Percentiles rank a stretch among this genome's conserved stretches.
Evolutionary conservation across 2,113 vertebrate species (phyloP).

Genomic region (Hirundichthys speculiger): DNA sequence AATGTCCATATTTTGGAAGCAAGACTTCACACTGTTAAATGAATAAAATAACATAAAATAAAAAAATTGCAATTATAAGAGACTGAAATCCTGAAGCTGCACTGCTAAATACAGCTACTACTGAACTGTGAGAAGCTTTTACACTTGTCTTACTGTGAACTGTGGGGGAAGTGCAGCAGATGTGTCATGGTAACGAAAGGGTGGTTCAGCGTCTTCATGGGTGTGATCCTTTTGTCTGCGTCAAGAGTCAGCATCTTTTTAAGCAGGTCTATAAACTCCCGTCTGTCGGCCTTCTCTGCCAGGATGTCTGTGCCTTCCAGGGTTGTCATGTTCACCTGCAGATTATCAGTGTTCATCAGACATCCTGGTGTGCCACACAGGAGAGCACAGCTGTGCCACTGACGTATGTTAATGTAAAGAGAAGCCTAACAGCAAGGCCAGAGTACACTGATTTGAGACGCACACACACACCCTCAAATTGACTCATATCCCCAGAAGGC

Average conservation of each 20-base stretch:
- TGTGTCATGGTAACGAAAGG: slow-evolving; percentile 97
- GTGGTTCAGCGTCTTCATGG: slow-evolving; percentile 96
- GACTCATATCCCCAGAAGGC: too few species aligned
- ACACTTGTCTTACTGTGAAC: slow-evolving; percentile 90
- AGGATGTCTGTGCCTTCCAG: slow-evolving; percentile 96
- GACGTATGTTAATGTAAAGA: too few species aligned
- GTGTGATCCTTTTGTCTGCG: slow-evolving; percentile 96
- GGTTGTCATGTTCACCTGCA: slow-evolving; percentile 97
- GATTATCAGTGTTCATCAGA: background rate
- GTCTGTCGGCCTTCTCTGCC: slow-evolving; percentile 97
- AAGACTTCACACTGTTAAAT: slow-evolving; percentile 91
- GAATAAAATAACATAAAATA: background rate
- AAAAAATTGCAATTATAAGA: too few species aligned
- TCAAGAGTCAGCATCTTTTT: slow-evolving; percentile 99
- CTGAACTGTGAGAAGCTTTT: background rate
- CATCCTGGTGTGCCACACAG: background rate
- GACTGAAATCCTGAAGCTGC: background rate
- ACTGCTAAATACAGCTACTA: background rate
- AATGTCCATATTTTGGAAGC: slow-evolving; percentile 99
- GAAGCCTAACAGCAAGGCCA: too few species aligned
- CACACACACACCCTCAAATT: too few species aligned
- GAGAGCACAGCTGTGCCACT: too few species aligned
- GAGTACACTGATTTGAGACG: too few species aligned
- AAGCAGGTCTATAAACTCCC: slow-evolving; percentile 97
- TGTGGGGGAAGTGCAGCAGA: slow-evolving; percentile 97